A percentile compares a stretch with the other conserved stretches of the same genome.
Evolutionary conservation across 2,113 vertebrate genomes (phyloP).

Genomic region (Osmerus eperlanus): DNA sequence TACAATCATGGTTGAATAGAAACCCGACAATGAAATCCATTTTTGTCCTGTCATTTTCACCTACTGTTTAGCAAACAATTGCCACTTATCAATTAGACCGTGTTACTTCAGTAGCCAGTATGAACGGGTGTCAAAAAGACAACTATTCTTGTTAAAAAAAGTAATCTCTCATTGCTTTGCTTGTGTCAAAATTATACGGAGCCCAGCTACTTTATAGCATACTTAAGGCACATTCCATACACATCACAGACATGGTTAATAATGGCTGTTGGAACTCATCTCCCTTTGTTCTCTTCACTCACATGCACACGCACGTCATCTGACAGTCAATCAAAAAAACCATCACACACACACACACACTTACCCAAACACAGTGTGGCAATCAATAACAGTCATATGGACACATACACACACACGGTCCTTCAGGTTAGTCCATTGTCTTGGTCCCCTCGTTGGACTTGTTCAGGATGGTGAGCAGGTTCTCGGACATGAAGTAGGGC

Average conservation of each 20-base stretch:
- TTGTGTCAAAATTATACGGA: no score
- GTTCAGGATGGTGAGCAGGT: slow-evolving; percentile 84
- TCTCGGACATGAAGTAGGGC: slow-evolving; percentile 86
- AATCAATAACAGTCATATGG: no score
- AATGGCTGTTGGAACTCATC: neutral
- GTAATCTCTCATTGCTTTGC: no score
- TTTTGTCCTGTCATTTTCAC: no score
- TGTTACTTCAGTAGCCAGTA: no score
- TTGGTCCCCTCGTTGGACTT: slow-evolving; percentile 77
- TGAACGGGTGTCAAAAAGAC: no score
- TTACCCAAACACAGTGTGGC: neutral
- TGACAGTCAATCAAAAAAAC: no score
- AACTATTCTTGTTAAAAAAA: no score
- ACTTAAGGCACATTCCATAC: neutral
- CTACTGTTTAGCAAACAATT: no score
- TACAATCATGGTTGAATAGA: no score
- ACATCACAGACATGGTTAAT: neutral
- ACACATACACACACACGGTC: neutral
- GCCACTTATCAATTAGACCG: no score
- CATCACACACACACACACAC: slow-evolving; percentile 2
- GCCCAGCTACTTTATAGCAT: neutral
- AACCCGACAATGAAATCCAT: no score
- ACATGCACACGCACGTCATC: neutral
- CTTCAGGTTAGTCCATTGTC: slow-evolving; percentile 27
- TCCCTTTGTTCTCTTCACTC: neutral